Base-by-base conservation (phyloP, 64 coral and sea anemone genomes). In the Stylophora pistillata region DNA sequence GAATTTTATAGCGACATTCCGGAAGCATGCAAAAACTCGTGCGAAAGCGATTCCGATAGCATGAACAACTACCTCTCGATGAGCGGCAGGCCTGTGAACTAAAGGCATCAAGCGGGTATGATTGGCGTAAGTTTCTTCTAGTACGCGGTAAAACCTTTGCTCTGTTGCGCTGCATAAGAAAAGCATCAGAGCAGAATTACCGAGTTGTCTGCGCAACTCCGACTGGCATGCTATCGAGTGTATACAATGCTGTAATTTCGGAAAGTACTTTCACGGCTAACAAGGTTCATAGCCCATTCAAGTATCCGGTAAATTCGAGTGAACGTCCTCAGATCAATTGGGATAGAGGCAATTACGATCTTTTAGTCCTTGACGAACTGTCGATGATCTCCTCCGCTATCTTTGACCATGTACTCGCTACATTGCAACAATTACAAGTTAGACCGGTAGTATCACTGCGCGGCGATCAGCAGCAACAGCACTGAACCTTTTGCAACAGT, bases 381-480 rank as follows among this genome's bases (percentile, higher is more conserved):
- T 94, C 92, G 1, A 89, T 94, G 92, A 72, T 94, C 0, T 71
- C 79, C 0, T 12, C 15, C 0, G 20, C 30, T 0, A 89, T 77
- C 15, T 89, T 94, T 25, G 62, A 15, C 0, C 92, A 94, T 25
- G 69, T 94, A 62, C 15, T 88, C 0, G 29, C 17, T 15, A 93
- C 86, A 5, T 13, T 93, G 3, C 27, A 82, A 15, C 27, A 88
- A 18, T 41, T 94, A 21, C 71, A 73, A 13, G 26, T 30, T 0
- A 33, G 92, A 69, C 92, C 86, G 0, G 56, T 94, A 18, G 33
- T 94, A 0, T 1, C 89, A 55, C 13, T 89, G 0, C 77, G 82
- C 37, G 92, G 92, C 11, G 92, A 94, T 55, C 61, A 85, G 9
- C 73, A 75, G 5, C 86, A 93, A 33, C 79, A 89, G 21, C n/a